These are phyloP conservation scores for Etheostoma perlongum DNA, from an alignment of 2,797 vertebrate species.

Conservation along the genomic window DNA sequence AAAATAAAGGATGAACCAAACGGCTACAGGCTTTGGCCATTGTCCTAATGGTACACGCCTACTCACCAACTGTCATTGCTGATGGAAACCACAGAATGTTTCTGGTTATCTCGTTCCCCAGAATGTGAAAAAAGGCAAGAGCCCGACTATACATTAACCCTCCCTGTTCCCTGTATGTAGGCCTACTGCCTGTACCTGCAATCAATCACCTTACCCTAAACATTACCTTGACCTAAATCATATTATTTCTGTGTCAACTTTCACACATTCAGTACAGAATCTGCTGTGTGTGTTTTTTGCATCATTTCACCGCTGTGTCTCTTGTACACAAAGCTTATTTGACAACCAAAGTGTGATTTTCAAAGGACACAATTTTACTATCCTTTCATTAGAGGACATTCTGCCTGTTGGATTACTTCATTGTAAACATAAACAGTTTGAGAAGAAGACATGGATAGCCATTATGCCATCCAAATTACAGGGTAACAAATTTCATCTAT, in stretches of 20 bases:
- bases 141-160: slow-evolving; percentile 27
- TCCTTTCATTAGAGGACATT: slow-evolving; percentile 3
- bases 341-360: slow-evolving; percentile 14
- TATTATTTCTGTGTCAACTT: background rate
- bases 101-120: slow-evolving; percentile 33
- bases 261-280: background rate
- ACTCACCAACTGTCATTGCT: slow-evolving; percentile 63
- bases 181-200: slow-evolving; percentile 1
- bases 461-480: background rate
- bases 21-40: slow-evolving; percentile 41
- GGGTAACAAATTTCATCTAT: background rate
- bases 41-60: slow-evolving; percentile 55
- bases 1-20: slow-evolving; percentile 45
- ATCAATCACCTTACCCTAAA: background rate
- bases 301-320: background rate
- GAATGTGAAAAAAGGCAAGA: slow-evolving; percentile 27
- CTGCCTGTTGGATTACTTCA: background rate
- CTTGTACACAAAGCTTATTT: slow-evolving; percentile 1
- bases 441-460: background rate
- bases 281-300: background rate
- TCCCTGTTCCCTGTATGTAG: background rate
- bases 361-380: slow-evolving; percentile 6
- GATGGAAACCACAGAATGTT: slow-evolving; percentile 56
- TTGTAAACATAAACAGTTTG: slow-evolving; percentile 3
- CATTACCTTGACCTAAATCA: background rate